These are phyloP conservation scores for Drosophila pachea DNA, from an alignment of 1,140 invertebrate species.

Conservation along the genomic window DNA sequence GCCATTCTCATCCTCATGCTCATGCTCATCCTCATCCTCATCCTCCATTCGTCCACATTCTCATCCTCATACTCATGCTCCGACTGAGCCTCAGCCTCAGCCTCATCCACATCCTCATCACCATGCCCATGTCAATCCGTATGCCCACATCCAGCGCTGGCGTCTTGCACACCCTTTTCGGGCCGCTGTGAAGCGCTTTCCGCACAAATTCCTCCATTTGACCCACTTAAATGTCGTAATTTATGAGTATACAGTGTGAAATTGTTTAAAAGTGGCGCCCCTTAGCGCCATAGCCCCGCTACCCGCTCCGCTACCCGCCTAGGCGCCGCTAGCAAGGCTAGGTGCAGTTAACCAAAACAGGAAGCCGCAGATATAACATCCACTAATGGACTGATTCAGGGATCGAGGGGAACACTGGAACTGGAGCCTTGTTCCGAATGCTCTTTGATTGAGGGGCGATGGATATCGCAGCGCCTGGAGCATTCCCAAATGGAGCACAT, in stretches of 20 bases:
- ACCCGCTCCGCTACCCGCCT: conserved; percentile 1
- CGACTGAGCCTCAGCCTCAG: conserved; percentile 7
- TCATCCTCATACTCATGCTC: conserved; percentile 25
- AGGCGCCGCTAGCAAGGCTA: neutral
- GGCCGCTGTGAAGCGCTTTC: conserved; percentile 66
- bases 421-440: too few species aligned
- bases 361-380: neutral
- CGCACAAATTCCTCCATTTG: conserved; percentile 78
- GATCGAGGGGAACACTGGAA: too few species aligned
- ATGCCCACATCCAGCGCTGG: conserved; percentile 1
- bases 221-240: conserved; percentile 77
- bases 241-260: conserved; percentile 76
- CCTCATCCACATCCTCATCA: conserved; percentile 14
- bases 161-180: conserved; percentile 50
- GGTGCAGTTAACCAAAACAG: conserved; percentile 3
- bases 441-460: too few species aligned
- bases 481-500: too few species aligned
- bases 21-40: neutral
- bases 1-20: neutral
- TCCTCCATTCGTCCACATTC: too few species aligned
- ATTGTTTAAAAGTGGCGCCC: conserved; percentile 62
- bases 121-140: conserved; percentile 7
- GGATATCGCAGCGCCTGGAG: too few species aligned
- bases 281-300: conserved; percentile 28
- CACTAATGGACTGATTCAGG: too few species aligned